These are phyloP conservation scores for Myotis yumanensis DNA, from an alignment of 2,113 vertebrate species.

Conservation along the genomic window DNA sequence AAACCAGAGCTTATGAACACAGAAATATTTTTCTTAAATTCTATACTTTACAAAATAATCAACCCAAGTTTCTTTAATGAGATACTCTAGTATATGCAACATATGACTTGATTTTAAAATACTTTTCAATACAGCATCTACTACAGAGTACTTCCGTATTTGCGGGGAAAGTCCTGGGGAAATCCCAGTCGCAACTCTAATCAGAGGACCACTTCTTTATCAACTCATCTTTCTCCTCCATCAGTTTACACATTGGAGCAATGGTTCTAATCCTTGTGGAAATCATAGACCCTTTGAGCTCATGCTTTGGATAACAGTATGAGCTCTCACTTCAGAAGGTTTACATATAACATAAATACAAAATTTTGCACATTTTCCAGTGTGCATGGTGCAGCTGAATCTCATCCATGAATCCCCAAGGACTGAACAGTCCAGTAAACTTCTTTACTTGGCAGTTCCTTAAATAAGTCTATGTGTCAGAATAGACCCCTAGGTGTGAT, in stretches of 20 bases:
- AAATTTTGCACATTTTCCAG: not conserved
- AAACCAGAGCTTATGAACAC: not conserved
- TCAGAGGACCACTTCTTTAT: not conserved
- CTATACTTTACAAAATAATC: not conserved
- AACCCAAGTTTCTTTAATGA: not conserved
- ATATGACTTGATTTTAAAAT: not conserved
- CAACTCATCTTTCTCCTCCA: not conserved
- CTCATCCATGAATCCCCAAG: not conserved
- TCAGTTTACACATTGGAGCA: not conserved
- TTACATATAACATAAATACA: not conserved
- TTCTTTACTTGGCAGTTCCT: not conserved
- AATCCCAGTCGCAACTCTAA: not conserved
- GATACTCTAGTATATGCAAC: not conserved
- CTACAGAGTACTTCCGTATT: not conserved
- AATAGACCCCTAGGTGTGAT: not conserved
- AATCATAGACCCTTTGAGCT: not conserved
- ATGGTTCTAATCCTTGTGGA: not conserved
- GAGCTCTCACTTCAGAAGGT: constrained; percentile 2
- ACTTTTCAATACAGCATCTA: not conserved
- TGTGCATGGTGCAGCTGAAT: not conserved
- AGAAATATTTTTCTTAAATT: constrained; percentile 10
- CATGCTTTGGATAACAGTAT: not conserved
- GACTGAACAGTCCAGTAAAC: not conserved
- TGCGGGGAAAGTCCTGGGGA: not conserved
- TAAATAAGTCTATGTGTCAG: not conserved